Evolutionary conservation across 23 tunicate species (phyloP).

Genomic region (Trididemnum miniatum): DNA sequence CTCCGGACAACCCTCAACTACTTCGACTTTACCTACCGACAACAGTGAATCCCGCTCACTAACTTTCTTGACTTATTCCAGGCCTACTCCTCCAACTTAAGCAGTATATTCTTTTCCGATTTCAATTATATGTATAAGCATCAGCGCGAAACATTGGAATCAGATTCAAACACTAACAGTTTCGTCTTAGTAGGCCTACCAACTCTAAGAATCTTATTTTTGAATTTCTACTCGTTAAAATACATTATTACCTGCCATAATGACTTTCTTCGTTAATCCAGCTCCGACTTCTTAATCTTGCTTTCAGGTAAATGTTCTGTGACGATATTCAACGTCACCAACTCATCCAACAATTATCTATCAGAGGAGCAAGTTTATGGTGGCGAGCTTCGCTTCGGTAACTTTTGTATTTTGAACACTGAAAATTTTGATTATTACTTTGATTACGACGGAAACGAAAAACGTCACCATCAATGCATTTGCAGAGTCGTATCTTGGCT

Average conservation of each 20-base stretch:
- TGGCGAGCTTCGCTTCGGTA: conserved; percentile 3
- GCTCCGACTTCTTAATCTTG: conserved; percentile 7
- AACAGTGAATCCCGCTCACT: too few relatives aligned
- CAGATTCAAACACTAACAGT: too few relatives aligned
- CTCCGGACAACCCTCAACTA: too few relatives aligned
- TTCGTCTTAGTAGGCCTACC: too few relatives aligned
- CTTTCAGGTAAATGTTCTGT: background rate
- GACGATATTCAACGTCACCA: background rate
- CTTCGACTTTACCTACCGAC: too few relatives aligned
- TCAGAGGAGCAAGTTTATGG: background rate
- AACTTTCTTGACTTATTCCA: too few relatives aligned
- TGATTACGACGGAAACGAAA: conserved; percentile 2
- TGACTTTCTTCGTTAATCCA: background rate
- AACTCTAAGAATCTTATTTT: background rate
- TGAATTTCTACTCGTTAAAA: background rate
- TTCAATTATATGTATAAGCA: too few relatives aligned
- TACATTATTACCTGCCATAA: background rate
- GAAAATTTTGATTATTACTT: background rate
- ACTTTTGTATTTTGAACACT: background rate
- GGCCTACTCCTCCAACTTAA: too few relatives aligned
- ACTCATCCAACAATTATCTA: background rate
- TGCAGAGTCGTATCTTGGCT: conserved; percentile 11
- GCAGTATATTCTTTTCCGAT: too few relatives aligned
- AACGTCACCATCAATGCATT: conserved; percentile 4
- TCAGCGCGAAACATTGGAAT: too few relatives aligned